Conservation (phyloP, 1,140 invertebrate species). For the Chironomus tepperi region DNA sequence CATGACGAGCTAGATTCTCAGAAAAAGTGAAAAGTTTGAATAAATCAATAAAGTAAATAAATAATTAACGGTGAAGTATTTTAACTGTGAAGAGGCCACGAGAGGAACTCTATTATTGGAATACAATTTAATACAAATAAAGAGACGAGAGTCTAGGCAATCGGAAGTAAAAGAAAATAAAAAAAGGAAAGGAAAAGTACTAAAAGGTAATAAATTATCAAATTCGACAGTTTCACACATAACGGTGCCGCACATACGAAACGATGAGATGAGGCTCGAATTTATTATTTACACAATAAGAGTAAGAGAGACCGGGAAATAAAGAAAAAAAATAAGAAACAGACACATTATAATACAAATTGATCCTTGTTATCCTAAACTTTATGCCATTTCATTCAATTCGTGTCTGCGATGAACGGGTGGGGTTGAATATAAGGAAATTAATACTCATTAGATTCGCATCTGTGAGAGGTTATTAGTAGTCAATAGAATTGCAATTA, state of each 20-base stretch:
- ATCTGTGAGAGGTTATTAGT: too few species aligned
- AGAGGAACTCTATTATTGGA: too few species aligned
- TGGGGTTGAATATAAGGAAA: neutral
- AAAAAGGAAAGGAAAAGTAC: neutral
- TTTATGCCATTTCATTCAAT: neutral
- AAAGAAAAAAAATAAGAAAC: neutral
- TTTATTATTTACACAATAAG: neutral
- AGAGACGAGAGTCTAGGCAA: too few species aligned
- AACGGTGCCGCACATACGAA: neutral
- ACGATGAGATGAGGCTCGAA: too few species aligned
- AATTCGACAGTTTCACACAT: constrained; percentile 4
- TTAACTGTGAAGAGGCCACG: too few species aligned
- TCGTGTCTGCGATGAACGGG: neutral
- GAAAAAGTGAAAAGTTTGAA: too few species aligned
- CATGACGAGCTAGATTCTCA: too few species aligned
- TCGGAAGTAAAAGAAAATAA: too few species aligned
- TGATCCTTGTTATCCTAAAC: constrained; percentile 1
- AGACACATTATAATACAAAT: constrained; percentile 14
- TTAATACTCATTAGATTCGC: neutral
- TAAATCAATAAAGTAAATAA: too few species aligned
- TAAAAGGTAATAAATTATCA: constrained; percentile 7
- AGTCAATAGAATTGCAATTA: too few species aligned
- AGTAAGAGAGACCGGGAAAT: neutral
- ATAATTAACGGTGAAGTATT: too few species aligned
- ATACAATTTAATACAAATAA: too few species aligned